Conservation (phyloP, 2,797 vertebrate species). For the Enteromius afrohamiltoni region DNA sequence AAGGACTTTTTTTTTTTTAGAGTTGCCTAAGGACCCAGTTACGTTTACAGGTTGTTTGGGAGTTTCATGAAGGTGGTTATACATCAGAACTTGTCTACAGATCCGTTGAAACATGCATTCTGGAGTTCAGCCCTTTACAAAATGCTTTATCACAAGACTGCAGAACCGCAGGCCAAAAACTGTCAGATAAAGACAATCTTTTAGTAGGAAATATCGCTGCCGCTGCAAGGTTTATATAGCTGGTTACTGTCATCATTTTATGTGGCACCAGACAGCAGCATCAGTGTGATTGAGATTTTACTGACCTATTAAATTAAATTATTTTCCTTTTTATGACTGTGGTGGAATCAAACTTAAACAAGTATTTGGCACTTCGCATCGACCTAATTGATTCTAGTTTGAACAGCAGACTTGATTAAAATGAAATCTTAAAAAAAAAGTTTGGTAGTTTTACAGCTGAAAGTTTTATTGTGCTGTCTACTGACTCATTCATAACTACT, state of each 20-base stretch:
- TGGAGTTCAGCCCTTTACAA: conserved; percentile 28
- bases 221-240: conserved; percentile 26
- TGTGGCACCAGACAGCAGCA: neutral
- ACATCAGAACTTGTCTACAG: conserved; percentile 28
- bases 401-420: neutral
- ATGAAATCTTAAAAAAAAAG: neutral
- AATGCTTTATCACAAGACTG: conserved; percentile 23
- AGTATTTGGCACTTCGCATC: neutral
- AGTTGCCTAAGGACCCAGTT: conserved; percentile 27
- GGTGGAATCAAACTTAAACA: conserved; percentile 12
- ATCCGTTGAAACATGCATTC: conserved; percentile 27
- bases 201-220: conserved; percentile 18
- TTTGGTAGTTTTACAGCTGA: neutral
- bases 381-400: neutral
- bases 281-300: conserved; percentile 28
- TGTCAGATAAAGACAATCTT: conserved; percentile 35
- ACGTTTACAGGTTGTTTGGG: neutral
- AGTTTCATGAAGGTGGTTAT: conserved; percentile 3
- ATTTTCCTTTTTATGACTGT: conserved; percentile 24
- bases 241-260: conserved; percentile 33
- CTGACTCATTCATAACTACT: neutral
- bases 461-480: neutral
- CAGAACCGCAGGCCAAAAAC: conserved; percentile 21
- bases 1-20: neutral
- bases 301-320: conserved; percentile 16